A percentile compares a stretch with the other conserved stretches of the same genome.
These are phyloP conservation scores for Lepilemur septentrionalis DNA, from an alignment of 2,797 vertebrate species.

Conservation along the genomic window DNA sequence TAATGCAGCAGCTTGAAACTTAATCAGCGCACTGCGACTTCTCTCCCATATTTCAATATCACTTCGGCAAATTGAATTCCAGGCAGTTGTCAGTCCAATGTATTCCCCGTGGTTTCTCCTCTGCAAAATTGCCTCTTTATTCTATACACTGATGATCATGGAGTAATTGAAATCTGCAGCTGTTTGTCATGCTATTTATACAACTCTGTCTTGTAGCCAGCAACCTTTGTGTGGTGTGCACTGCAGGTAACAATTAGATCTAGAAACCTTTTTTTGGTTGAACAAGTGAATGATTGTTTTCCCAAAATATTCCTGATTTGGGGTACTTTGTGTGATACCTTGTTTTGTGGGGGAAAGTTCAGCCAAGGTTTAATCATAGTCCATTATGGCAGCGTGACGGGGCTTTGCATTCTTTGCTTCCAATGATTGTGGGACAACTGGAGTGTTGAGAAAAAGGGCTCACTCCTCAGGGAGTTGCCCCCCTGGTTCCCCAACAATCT, in stretches of 20 bases:
- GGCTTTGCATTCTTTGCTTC: conserved; percentile 46
- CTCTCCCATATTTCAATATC: conserved; percentile 82
- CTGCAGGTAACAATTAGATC: conserved; percentile 75
- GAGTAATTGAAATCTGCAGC: conserved; percentile 81
- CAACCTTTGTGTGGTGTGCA: conserved; percentile 66
- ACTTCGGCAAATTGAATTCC: conserved; percentile 85
- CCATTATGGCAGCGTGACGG: not conserved
- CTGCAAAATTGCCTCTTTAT: conserved; percentile 81
- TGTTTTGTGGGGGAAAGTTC: conserved; percentile 56
- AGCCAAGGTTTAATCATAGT: conserved; percentile 63
- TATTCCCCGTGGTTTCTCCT: conserved; percentile 81
- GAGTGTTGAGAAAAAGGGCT: conserved; percentile 6
- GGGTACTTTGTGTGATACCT: conserved; percentile 55
- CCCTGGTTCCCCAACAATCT: not conserved
- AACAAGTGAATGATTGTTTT: conserved; percentile 65
- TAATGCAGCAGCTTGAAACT: conserved; percentile 81
- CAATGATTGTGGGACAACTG: not conserved
- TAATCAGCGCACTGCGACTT: conserved; percentile 81
- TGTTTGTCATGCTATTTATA: conserved; percentile 80
- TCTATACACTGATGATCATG: conserved; percentile 79
- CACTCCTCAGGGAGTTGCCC: conserved; percentile 18
- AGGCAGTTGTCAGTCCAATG: conserved; percentile 83
- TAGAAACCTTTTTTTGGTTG: conserved; percentile 68
- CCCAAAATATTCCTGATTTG: conserved; percentile 54
- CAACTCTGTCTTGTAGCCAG: conserved; percentile 70